phyloP scores from a whole-genome alignment of 2,797 vertebrate species.

The Rhabdomys pumilio region DNA sequence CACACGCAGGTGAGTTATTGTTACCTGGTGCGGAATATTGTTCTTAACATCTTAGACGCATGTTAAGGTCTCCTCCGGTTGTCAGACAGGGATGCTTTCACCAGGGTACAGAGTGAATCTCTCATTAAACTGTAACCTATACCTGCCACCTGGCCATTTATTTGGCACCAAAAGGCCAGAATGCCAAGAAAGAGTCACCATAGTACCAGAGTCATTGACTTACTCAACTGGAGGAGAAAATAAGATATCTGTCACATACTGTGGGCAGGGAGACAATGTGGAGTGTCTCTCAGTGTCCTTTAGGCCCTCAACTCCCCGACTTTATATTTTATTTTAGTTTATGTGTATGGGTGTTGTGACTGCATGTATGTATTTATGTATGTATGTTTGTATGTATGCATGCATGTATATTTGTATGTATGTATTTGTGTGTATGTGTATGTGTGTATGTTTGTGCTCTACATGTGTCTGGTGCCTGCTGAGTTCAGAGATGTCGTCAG shows the following conservation, averaged over 20 bases:
- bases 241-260: neutral
- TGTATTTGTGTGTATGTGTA: neutral
- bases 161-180: neutral
- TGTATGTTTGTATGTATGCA: neutral
- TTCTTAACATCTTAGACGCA: neutral
- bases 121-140: neutral
- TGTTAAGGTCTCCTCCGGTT: neutral
- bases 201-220: rapidly evolving
- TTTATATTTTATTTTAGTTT: neutral
- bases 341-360: neutral
- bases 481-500: neutral
- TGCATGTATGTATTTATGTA: neutral
- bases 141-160: neutral
- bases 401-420: neutral
- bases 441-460: neutral
- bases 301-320: neutral
- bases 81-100: neutral
- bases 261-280: neutral
- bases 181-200: neutral
- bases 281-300: neutral
- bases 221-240: neutral
- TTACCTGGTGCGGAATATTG: neutral
- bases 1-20: neutral
- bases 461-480: neutral
- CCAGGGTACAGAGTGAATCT: too few species aligned